A percentile compares a stretch with the other conserved stretches of the same genome.
phyloP scores from a whole-genome alignment of 2,113 vertebrate genomes.

The Ranitomeya variabilis region DNA sequence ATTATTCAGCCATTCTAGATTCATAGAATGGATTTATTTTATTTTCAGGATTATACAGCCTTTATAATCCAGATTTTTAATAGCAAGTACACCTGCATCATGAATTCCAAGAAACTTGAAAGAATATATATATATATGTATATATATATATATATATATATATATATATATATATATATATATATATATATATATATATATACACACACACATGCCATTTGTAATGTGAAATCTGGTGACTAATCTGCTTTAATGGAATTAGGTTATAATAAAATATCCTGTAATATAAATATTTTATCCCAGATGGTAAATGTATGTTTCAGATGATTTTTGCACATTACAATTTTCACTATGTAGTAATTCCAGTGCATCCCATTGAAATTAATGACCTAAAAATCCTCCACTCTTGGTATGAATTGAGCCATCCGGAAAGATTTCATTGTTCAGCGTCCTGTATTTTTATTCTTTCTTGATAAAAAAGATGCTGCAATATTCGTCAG shows the following conservation, averaged over 20 bases:
- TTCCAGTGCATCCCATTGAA: background rate
- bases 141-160: no score
- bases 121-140: no score
- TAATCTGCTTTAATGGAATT: background rate
- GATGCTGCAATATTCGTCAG: constrained; percentile 20
- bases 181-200: no score
- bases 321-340: background rate
- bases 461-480: constrained; percentile 22
- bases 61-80: no score
- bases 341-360: background rate
- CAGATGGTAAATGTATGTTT: background rate
- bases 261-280: background rate
- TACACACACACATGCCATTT: no score
- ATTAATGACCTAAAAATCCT: constrained; percentile 10
- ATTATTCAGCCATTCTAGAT: no score
- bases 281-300: background rate
- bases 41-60: no score
- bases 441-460: constrained; percentile 1
- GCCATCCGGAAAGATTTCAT: background rate
- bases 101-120: no score
- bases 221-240: background rate
- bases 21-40: no score
- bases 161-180: no score
- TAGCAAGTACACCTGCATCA: no score
- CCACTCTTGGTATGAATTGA: background rate